Evolutionary conservation across 92 coral and sea anemone species (phyloP), one percentile per base, ranked within the genome.

Genomic region (Micromussa lordhowensis): DNA sequence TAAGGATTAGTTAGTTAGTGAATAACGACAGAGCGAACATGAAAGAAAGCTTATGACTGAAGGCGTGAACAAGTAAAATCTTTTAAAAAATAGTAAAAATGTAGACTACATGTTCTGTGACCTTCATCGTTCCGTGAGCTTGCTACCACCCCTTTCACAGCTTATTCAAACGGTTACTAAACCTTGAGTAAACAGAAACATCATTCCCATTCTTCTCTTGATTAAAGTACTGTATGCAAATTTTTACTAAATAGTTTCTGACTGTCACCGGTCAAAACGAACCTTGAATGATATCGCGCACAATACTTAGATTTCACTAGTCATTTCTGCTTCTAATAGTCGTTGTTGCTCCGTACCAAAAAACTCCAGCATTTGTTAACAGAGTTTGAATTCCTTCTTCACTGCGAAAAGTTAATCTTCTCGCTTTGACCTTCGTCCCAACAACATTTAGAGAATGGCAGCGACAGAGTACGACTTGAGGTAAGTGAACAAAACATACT

Each of bases 311-410:
- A 30, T 22, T 8, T 5, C 30, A 22, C 69, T 63, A 5, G 64
- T 22, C 21, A 58, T 5, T 17, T 18, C 8, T 58, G n/a, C 51
- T 44, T 44, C 13, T 44, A 7, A 13, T 5, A 31, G 77, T 55
- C 22, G 19, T 15, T 13, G 59, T 54, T 54, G 19, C 19, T 55
- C 22, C 61, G 61, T 55, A 19, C 61, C 21, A 49, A 51, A 49
- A 51, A 69, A 16, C 28, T 44, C 51, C 51, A n/a, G n/a, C n/a
- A n/a, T 9, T 66, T 6, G 14, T 4, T 26, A 7, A 8, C 21
- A 21, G 28, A 34, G 57, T 34, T 18, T 54, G 51, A 74, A 84
- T 84, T 84, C 88, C 88, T 73, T 13, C 30, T 58, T 73, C 88
- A 38, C 88, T 35, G 21, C 9, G 73, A 73, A 84, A 10, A 40